These are phyloP conservation scores for Sebastes flavidus DNA, from an alignment of 2,797 vertebrate species.

Conservation along the genomic window DNA sequence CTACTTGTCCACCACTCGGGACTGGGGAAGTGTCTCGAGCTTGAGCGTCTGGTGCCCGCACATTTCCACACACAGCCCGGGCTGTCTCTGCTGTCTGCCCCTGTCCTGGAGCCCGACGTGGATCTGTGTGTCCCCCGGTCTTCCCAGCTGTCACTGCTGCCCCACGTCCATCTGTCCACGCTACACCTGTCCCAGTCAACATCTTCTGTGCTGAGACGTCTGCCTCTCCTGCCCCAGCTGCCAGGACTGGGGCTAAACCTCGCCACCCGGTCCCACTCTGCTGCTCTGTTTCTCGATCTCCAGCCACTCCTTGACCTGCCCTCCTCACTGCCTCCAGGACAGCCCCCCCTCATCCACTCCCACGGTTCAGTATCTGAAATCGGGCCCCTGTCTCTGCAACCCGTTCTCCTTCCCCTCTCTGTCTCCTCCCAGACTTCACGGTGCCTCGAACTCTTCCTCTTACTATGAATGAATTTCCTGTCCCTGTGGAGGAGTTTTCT, in stretches of 20 bases:
- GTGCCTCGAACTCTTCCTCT: conserved; percentile 75
- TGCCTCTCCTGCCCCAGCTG: conserved; percentile 48
- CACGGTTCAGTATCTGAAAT: conserved; percentile 66
- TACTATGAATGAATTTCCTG: conserved; percentile 78
- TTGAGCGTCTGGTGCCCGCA: conserved; percentile 41
- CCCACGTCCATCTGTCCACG: conserved; percentile 76
- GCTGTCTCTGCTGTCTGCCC: conserved; percentile 63
- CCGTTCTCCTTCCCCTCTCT: conserved; percentile 40
- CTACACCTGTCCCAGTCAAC: conserved; percentile 72
- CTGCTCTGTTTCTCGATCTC: conserved; percentile 49
- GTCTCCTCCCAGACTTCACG: conserved; percentile 56
- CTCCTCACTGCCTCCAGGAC: conserved; percentile 27
- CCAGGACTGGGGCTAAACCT: conserved; percentile 64
- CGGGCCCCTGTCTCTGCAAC: conserved; percentile 55
- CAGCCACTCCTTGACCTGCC: conserved; percentile 33
- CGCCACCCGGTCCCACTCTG: conserved; percentile 58
- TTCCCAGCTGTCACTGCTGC: conserved; percentile 76
- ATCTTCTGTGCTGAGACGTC: conserved; percentile 59
- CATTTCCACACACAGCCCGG: conserved; percentile 39
- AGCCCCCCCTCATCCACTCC: conserved; percentile 62
- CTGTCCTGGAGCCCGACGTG: conserved; percentile 53
- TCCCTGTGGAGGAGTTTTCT: conserved; percentile 77
- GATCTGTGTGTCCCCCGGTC: conserved; percentile 56
- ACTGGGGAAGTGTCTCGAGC: conserved; percentile 56
- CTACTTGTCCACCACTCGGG: conserved; percentile 73